Evolutionary conservation across 2,888 invertebrate genomes (phyloP), one percentile per base, ranked within the genome.

Genomic region (Stegophylla sp.): DNA sequence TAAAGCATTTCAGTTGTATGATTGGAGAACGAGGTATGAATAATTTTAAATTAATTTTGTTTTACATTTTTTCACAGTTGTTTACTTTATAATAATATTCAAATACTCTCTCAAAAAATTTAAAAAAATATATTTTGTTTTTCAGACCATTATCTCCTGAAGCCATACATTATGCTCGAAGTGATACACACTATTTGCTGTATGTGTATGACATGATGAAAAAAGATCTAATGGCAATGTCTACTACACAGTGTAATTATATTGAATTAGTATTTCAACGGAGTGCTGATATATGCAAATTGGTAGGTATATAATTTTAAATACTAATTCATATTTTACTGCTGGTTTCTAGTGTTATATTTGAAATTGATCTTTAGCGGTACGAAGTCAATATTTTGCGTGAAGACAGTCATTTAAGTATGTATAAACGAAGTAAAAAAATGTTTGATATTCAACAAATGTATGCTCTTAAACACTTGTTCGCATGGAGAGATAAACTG

Each of bases 181-280:
- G 91, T 86, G 98, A 99, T 87, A 98, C 98, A 0, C 98, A 98
- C 87, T 97, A 94, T 86, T 88, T 99, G 82, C 90, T 98, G 5
- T 94, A 95, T 86, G 92, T 98, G 83, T 97, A 94, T 88, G 93
- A 95, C 82, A 87, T 89, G 56, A 87, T 98, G 88, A 91, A 89
- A 82, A 92, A 92, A 84, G 93, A 94, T 81, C 88, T 98, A 56
- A 86, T 95, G 3, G 88, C 89, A 4, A 88, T 88, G 82, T 91
- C 91, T 0, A 91, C 92, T 84, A 91, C 90, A 0, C 87, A 90
- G 67, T 87, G 88, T 0, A 92, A 92, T 84, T 85, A 93, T 1
- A 86, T 98, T 17, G 87, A 88, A 73, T 88, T 91, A 0, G 94
- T 93, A 0, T 92, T 93, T 84, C 89, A 92, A 74, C 88, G 90